These are phyloP conservation scores for Mimachlamys varia DNA, from an alignment of 2,888 invertebrate genomes.

Conservation along the genomic window DNA sequence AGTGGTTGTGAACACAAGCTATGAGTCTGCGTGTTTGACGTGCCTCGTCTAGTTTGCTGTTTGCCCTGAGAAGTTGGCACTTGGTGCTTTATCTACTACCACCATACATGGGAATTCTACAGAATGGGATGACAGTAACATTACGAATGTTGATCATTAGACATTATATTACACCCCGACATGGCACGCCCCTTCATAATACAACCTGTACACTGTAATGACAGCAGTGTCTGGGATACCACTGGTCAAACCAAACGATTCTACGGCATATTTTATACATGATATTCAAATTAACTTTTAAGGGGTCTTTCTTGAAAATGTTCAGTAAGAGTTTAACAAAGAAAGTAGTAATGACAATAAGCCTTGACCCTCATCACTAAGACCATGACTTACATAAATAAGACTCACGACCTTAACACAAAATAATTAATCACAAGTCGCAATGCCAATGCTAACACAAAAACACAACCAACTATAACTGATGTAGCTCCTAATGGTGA, in stretches of 20 bases:
- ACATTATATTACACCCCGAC: neutral
- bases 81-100: neutral
- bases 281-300: neutral
- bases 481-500: neutral
- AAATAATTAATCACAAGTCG: neutral
- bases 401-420: neutral
- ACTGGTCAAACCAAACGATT: neutral
- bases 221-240: neutral
- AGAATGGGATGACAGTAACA: neutral
- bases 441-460: neutral
- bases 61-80: constrained; percentile 15
- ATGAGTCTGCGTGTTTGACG: neutral
- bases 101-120: neutral
- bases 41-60: neutral
- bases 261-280: neutral
- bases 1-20: neutral
- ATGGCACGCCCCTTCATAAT: neutral
- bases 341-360: neutral
- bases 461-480: constrained; percentile 12
- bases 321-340: neutral
- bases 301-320: neutral
- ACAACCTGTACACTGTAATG: neutral
- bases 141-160: neutral
- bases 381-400: neutral
- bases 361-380: neutral